phyloP scores from a whole-genome alignment of 30 jellyfish, hydroid and myxozoan genomes.

The Pseudorhiza aurosa region DNA sequence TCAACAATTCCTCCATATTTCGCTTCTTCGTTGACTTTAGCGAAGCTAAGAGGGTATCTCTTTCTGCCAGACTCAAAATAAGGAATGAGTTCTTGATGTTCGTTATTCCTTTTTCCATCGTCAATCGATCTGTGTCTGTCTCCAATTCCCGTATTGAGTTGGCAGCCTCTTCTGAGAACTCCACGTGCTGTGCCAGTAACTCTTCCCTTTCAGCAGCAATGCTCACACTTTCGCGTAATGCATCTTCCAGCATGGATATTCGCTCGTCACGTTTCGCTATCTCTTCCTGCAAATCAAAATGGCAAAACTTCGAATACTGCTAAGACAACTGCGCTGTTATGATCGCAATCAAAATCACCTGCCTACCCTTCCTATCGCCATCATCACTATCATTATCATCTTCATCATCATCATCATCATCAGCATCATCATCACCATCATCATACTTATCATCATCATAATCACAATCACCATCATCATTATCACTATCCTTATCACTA shows the following conservation, averaged over 20 bases:
- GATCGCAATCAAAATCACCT: too few species aligned
- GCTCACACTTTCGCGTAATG: constrained; percentile 92
- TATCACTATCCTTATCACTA: too few species aligned
- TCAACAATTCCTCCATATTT: constrained; percentile 70
- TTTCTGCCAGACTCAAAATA: constrained; percentile 84
- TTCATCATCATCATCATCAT: too few species aligned
- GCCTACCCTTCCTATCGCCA: too few species aligned
- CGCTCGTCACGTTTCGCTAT: constrained; percentile 68
- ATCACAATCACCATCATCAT: too few species aligned
- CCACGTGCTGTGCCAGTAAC: constrained; percentile 78
- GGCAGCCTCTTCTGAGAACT: constrained; percentile 87
- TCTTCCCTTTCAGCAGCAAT: constrained; percentile 95
- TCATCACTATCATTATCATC: too few species aligned
- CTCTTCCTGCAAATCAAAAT: constrained; percentile 55
- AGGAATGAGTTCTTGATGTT: constrained; percentile 90
- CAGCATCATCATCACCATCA: too few species aligned
- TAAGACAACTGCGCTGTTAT: too few species aligned
- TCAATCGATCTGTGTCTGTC: constrained; percentile 70
- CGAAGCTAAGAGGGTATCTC: constrained; percentile 78
- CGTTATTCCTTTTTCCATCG: constrained; percentile 91
- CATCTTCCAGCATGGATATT: constrained; percentile 93
- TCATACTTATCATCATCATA: too few species aligned
- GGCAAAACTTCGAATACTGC: too few species aligned
- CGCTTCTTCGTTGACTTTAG: constrained; percentile 73
- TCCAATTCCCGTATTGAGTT: constrained; percentile 50